phyloP scores from a whole-genome alignment of 2,113 vertebrate species.

The Panurus biarmicus region DNA sequence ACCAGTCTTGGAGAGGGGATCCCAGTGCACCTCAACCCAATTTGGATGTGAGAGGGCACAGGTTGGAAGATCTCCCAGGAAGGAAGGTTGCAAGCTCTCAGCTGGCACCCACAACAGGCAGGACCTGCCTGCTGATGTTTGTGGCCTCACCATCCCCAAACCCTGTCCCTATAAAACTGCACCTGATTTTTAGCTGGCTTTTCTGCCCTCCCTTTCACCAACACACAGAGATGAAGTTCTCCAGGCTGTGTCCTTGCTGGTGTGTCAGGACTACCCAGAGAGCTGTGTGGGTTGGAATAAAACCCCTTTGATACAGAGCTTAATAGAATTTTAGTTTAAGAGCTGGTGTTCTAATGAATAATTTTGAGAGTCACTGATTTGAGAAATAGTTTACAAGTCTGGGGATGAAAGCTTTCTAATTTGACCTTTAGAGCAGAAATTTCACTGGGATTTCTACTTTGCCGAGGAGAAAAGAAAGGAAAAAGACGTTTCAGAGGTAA shows the following conservation, averaged over 20 bases:
- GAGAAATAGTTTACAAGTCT: constrained; percentile 47
- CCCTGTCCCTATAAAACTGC: background rate
- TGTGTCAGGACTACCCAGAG: background rate
- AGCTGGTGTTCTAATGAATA: constrained; percentile 37
- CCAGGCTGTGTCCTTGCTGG: background rate
- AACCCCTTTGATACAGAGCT: background rate
- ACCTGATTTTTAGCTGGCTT: background rate
- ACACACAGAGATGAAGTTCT: background rate
- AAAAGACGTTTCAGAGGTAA: background rate
- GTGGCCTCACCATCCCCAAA: background rate
- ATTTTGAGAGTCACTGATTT: constrained; percentile 45
- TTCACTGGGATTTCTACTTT: constrained; percentile 40
- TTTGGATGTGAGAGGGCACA: background rate
- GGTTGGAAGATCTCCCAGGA: background rate
- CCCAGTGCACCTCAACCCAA: background rate
- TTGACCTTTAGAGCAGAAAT: constrained; percentile 49
- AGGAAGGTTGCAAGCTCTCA: background rate
- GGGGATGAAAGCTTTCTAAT: constrained; percentile 33
- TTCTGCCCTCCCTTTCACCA: background rate
- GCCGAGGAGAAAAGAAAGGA: background rate
- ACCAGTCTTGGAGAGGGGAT: background rate
- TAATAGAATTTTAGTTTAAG: constrained; percentile 40
- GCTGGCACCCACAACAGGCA: background rate
- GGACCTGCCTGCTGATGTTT: background rate
- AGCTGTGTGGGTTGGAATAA: background rate